Evolutionary conservation across 37 sponge, comb jelly and placozoan species (phyloP), one percentile per base, ranked within the genome.

Genomic region (Aphrocallistes beatrix): DNA sequence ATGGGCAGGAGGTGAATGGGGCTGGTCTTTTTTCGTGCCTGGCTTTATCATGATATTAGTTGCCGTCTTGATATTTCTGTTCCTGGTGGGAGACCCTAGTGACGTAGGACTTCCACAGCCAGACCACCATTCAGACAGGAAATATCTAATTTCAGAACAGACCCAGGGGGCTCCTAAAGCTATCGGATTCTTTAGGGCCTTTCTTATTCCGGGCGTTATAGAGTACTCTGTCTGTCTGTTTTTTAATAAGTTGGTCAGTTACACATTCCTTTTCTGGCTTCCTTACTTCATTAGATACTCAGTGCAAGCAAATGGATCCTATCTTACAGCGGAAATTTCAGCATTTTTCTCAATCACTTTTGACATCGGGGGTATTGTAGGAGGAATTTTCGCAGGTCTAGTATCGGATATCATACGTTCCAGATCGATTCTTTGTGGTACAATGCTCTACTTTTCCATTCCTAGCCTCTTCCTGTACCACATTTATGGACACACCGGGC

Each of bases 261-360:
- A 94, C 82, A 90, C 93, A 0, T 92, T 94, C 85, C 89, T 94
- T 81, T 92, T 86, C 81, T 94, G 95, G 95, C 90, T 94, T 1
- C 95, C 95, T 1, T 88, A 85, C 69, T 94, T 89, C 69, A 82
- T 93, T 38, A 89, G 75, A 17, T 40, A 81, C 39, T 60, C 69
- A 36, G 34, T 38, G 19, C 82, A 85, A 37, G 39, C 34, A 3
- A 85, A 83, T 19, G 50, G 37, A 13, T 38, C 39, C 10, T 86
- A 13, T 85, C 50, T 45, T 23, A 85, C 87, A 38, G 84, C 16
- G 85, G 28, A 38, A 37, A 21, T 21, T 17, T 83, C 87, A 39
- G 87, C 51, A 13, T 83, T 86, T 23, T 38, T 86, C 37, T 86
- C 87, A n/a, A 36, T 51, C 86, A 23, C 60, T 19, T 86, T 86